Conservation (phyloP, 2,797 vertebrate genomes). For the Mallotus villosus region DNA sequence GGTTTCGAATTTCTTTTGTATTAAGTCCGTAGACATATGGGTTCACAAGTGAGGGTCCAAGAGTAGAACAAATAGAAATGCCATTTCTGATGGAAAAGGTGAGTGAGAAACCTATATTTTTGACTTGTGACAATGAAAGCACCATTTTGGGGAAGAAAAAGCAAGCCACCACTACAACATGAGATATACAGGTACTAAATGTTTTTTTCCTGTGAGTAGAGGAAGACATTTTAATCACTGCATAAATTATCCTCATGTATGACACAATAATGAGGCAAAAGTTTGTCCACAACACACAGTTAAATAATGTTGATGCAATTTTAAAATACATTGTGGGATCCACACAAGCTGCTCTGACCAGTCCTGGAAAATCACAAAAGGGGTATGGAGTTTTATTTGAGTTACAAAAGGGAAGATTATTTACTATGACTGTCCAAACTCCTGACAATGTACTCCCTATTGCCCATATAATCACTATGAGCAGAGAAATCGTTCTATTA, state of each 20-base stretch:
- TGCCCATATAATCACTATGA: background rate
- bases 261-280: conserved; percentile 24
- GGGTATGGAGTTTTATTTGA: conserved; percentile 18
- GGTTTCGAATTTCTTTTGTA: conserved; percentile 26
- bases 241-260: conserved; percentile 21
- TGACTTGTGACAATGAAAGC: background rate
- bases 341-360: conserved; percentile 25
- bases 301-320: background rate
- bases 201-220: conserved; percentile 6
- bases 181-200: conserved; percentile 13
- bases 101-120: background rate
- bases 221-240: conserved; percentile 18
- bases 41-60: conserved; percentile 29
- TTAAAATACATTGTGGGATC: conserved; percentile 7
- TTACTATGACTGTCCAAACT: background rate
- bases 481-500: background rate
- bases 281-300: background rate
- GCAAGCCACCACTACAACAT: conserved; percentile 17
- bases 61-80: conserved; percentile 9
- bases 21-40: conserved; percentile 30
- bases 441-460: background rate
- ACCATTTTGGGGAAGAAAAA: conserved; percentile 9
- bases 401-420: conserved; percentile 16
- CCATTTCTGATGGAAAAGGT: conserved; percentile 6
- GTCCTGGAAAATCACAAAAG: conserved; percentile 23